Evolutionary conservation across 2,797 vertebrate genomes (phyloP), one percentile per base, ranked within the genome.

Genomic region (Cuculus canorus): DNA sequence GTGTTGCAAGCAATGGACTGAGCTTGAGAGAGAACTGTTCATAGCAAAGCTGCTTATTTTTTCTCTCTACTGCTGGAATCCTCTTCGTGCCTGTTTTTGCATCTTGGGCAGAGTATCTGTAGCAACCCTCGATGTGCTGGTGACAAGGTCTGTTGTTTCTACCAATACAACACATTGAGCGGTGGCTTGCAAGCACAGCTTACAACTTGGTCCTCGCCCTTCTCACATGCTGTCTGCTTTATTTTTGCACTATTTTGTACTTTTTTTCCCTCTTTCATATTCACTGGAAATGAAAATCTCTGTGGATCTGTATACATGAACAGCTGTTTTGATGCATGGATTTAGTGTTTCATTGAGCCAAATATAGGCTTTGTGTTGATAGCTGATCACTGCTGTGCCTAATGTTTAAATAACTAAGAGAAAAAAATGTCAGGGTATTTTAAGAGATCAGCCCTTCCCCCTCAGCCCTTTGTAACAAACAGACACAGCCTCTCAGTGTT

Each of bases 21-120:
- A 94, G 78, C 60, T 48, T 50, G 50, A 81, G 71, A 80, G 8
- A 77, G 84, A 88, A 88, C 41, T 81, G n/a, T 95, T 95, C 82
- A 69, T n/a, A 87, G 83, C 28, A 92, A 96, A 95, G 86, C 94
- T 96, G 93, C 90, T 95, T 96, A 82, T 90, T 93, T 95, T 87
- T 53, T 53, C 68, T 47, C 63, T 84, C 33, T n/a, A 33, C 41
- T 48, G n/a, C 75, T 78, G 39, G 81, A 95, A 95, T 92, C 90
- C 86, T 65, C 53, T 80, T 86, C n/a, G 23, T 88, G n/a, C 41
- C 37, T 91, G 77, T 54, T 88, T 84, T 43, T 65, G 37, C 71
- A 41, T 88, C 86, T 45, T 63, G 33, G 28, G 41, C 69, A 82
- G 41, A 25, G 13, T 35, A 17, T 79, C 65, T 88, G 64, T 77